Evolutionary conservation across 2,888 invertebrate genomes (phyloP), one percentile per base, ranked within the genome.

Genomic region (Rapana venosa): DNA sequence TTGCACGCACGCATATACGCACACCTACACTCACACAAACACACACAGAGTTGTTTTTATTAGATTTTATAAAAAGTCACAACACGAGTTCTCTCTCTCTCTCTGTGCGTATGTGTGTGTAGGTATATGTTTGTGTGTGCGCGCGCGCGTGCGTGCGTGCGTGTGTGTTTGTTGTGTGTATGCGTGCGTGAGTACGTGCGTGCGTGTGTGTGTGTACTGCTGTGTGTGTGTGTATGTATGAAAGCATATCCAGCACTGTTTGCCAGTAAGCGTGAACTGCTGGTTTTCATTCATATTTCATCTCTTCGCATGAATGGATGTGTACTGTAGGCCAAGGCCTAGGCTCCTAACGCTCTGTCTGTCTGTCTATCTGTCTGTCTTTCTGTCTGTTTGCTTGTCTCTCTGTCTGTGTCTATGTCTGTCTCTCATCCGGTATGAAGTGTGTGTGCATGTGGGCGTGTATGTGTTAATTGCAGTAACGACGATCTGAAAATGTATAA

Each of bases 121-220:
- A n/a, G n/a, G 74, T 74, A n/a, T 74, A n/a, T 74, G 74, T 74
- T n/a, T 74, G n/a, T 74, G 74, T n/a, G 74, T n/a, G 74, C n/a
- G 74, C 30, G n/a, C 30, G 30, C 22, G 66, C 66, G 17, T 66
- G 20, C 5, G 20, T 66, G 22, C 17, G 66, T 26, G 22, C 26
- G 22, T 26, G 26, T 66, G 22, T 22, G 20, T 26, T 5, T 66
- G 26, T 26, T 22, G 66, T 66, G 13, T 26, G 0, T 4, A 5
- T 66, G 66, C 26, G 47, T 47, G 47, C 8, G 47, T 47, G 47
- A 2, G 47, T 47, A 8, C 47, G 47, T 47, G 26, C 15, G 8
- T 77, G 8, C 32, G 32, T 79, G 17, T 35, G 79, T 79, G 17
- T 79, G 79, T 79, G 32, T 79, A 32, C 32, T 0, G 32, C 4